Conservation (phyloP, 2,113 vertebrate species). For the Mastomys coucha region DNA sequence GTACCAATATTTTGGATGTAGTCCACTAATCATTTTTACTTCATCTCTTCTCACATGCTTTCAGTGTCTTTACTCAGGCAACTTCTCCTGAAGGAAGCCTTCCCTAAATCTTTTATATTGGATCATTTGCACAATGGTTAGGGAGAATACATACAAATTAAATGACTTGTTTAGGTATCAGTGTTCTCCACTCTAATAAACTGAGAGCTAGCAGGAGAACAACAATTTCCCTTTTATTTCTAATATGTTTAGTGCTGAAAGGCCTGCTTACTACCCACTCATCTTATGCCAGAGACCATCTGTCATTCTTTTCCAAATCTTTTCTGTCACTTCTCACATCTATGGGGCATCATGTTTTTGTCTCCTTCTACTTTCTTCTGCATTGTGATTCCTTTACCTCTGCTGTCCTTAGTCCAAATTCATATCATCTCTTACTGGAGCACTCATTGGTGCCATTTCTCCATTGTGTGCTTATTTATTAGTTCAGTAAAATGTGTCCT, state of each 20-base stretch:
- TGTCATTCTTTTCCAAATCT: not conserved
- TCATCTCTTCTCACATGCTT: not conserved
- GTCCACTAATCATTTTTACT: constrained; percentile 4
- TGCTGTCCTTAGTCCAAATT: not conserved
- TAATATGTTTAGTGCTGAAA: not conserved
- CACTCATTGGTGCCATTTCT: constrained; percentile 15
- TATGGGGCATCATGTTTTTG: not conserved
- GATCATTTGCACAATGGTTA: constrained; percentile 11
- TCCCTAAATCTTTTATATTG: not conserved
- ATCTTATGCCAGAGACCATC: not conserved
- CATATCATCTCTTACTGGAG: not conserved
- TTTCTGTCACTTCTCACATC: constrained; percentile 9
- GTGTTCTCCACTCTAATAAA: not conserved
- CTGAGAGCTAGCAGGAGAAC: not conserved
- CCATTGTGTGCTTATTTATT: not conserved
- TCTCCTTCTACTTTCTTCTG: not conserved
- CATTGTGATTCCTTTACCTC: not conserved
- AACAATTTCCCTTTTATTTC: not conserved
- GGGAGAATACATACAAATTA: constrained; percentile 13
- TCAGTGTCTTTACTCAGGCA: constrained; percentile 28
- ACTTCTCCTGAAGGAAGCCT: constrained; percentile 18
- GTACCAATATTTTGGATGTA: not conserved
- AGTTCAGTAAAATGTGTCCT: constrained; percentile 20
- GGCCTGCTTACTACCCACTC: not conserved
- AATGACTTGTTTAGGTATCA: not conserved